phyloP scores from a whole-genome alignment of 2,888 invertebrate genomes.

The Andrena flavipes region DNA sequence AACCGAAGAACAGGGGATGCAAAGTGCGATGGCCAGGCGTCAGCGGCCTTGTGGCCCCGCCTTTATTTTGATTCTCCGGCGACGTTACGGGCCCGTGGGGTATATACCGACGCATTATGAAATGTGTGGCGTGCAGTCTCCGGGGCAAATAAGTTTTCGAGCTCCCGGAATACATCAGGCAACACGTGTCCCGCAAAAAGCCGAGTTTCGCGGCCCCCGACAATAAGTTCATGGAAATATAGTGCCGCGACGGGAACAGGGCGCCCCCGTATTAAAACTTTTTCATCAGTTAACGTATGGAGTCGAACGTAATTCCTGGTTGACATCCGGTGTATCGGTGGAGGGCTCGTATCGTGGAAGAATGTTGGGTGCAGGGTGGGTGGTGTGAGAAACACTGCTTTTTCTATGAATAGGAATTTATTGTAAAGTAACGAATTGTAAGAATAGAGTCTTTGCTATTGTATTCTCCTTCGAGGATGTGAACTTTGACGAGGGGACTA shows the following conservation, averaged over 20 bases:
- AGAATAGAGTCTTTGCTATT: no score
- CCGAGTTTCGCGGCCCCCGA: slow-evolving; percentile 73
- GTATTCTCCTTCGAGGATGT: no score
- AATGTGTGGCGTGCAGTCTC: slow-evolving; percentile 74
- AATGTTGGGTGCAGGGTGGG: no score
- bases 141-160: slow-evolving; percentile 78
- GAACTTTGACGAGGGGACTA: no score
- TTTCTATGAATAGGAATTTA: no score
- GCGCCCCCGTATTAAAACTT: slow-evolving; percentile 78
- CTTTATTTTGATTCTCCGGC: slow-evolving; percentile 71
- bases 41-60: slow-evolving; percentile 43
- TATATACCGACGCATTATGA: slow-evolving; percentile 73
- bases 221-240: slow-evolving; percentile 81
- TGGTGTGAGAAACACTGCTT: no score
- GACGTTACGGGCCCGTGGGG: slow-evolving; percentile 66
- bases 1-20: slow-evolving; percentile 22
- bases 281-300: slow-evolving; percentile 78
- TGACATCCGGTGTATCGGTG: slow-evolving; percentile 37
- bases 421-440: no score
- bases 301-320: slow-evolving; percentile 61
- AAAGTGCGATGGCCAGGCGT: slow-evolving; percentile 20
- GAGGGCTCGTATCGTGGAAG: neutral
- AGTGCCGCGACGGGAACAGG: slow-evolving; percentile 74
- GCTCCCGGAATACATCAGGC: slow-evolving; percentile 77
- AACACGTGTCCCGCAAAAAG: slow-evolving; percentile 82